Evolutionary conservation across 2,888 invertebrate genomes (phyloP), one percentile per base, ranked within the genome.

Genomic region (Drosophila meridionalis): DNA sequence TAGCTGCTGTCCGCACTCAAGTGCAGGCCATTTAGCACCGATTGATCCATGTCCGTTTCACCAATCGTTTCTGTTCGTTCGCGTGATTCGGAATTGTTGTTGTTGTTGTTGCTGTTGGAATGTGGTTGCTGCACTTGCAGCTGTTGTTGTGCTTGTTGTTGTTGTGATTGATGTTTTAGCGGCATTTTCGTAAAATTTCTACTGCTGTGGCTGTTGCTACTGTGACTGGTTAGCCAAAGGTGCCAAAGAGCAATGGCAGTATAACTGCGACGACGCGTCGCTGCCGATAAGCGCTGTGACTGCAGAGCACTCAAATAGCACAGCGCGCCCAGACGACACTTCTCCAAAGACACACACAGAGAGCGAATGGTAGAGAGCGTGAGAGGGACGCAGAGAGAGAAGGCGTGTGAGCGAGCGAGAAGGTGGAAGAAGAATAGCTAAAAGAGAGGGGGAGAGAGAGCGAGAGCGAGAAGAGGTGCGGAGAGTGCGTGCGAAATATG

Each of bases 1-100:
- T 88, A 87, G 56, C 52, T 69, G 48, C 72, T 67, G 40, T 83
- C 78, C 6, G 77, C 64, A 53, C 59, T 59, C 56, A 69, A 38
- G 4, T 75, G 68, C 26, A 83, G 56, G 32, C 92, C 92, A 71
- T 90, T 92, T 7, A 91, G 82, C 60, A 92, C 78, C 14, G 91
- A 84, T 48, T 90, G 89, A 76, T 92, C 91, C 90, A 91, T 83
- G 65, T 91, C 92, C 65, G 88, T 80, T 74, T 91, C 90, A 4
- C 90, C 89, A 57, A 90, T 81, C 4, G 92, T 90, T 61, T 86
- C 79, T 53, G 82, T 86, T 60, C 78, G 90, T 45, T 81, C 76
- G 56, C 70, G 76, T 58, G 56, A 57, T 14, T 48, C 56, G 60
- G 69, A 56, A 67, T 42, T 66, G 1, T 36, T 56, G 47, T 47